Evolutionary conservation across 2,113 vertebrate species (phyloP), one percentile per base, ranked within the genome.

Genomic region (Hepsetus odoe): DNA sequence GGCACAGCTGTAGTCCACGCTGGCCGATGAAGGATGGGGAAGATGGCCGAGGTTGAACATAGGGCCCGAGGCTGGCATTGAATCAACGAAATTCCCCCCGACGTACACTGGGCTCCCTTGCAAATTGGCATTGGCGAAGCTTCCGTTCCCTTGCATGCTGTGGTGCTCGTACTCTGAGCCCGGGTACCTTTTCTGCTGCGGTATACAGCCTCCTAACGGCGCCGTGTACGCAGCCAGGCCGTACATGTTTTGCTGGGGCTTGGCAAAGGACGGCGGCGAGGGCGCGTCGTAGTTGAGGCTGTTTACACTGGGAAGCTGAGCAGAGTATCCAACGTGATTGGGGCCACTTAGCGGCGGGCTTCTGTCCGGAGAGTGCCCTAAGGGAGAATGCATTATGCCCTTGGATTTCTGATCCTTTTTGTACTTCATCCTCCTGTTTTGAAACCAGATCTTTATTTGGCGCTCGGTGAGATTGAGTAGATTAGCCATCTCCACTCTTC

Each of bases 381-480:
- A 91, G 3, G 98, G 98, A 61, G 97, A 99, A 91, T 99, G 98
- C 88, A 98, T 94, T 82, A 99, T 96, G 87, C 98, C 98, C 92
- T 99, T 99, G 83, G 97, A 94, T 93, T 99, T 99, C 93, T 99
- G 97, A 90, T 98, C 98, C 92, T 99, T 99, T 91, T 99, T 99
- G 92, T 99, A 99, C 89, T 99, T 99, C 97, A 99, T 99, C 87
- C 97, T 94, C 82, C 97, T 88, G 92, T 99, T 99, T 89, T 99
- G 98, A 93, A 99, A 99, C 98, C 98, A 99, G 92, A 99, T 99
- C 93, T 99, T 99, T 87, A 99, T 99, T 92, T 99, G 98, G 55
- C 98, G 95, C 90, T 99, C 98, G 20, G 97, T 99, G 85, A 99
- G 95, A 87, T 98, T 99, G 80, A 99, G 94, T 75, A 99, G 90